These are phyloP conservation scores for Saccostrea echinata DNA, from an alignment of 1,140 invertebrate species.

Conservation along the genomic window DNA sequence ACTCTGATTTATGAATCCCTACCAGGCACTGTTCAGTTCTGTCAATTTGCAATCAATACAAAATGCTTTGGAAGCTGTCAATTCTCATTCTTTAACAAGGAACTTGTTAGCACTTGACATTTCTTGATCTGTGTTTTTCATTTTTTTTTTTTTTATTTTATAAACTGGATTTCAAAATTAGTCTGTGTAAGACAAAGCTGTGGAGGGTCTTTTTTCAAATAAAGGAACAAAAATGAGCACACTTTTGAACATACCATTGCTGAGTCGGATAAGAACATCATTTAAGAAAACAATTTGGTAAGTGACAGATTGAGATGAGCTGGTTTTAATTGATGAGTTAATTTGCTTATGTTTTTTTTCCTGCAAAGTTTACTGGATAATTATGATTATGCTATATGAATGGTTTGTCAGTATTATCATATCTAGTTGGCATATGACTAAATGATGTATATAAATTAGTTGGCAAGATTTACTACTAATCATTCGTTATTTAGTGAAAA, in stretches of 20 bases:
- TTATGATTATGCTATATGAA: too few relatives aligned
- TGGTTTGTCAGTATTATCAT: too few relatives aligned
- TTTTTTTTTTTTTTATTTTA: background rate
- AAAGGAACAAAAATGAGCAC: conserved; percentile 29
- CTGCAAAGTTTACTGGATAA: too few relatives aligned
- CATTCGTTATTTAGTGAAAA: too few relatives aligned
- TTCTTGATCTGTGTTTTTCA: background rate
- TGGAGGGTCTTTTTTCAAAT: background rate
- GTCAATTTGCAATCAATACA: conserved; percentile 26
- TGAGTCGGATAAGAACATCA: conserved; percentile 45
- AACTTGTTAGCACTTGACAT: conserved; percentile 20
- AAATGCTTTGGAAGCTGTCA: background rate
- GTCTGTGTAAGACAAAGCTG: background rate
- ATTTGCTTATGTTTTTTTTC: too few relatives aligned
- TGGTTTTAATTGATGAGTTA: background rate
- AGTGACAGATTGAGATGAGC: background rate
- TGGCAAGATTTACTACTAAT: too few relatives aligned
- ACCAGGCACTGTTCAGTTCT: conserved; percentile 11
- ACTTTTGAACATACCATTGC: conserved; percentile 44
- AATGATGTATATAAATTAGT: too few relatives aligned
- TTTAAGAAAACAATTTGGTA: conserved; percentile 41
- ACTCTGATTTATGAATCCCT: background rate
- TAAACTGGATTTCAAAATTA: background rate
- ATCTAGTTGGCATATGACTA: too few relatives aligned
- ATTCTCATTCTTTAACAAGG: conserved; percentile 28